These are phyloP conservation scores for Empis stercorea DNA, from an alignment of 2,888 invertebrate species.

Conservation along the genomic window DNA sequence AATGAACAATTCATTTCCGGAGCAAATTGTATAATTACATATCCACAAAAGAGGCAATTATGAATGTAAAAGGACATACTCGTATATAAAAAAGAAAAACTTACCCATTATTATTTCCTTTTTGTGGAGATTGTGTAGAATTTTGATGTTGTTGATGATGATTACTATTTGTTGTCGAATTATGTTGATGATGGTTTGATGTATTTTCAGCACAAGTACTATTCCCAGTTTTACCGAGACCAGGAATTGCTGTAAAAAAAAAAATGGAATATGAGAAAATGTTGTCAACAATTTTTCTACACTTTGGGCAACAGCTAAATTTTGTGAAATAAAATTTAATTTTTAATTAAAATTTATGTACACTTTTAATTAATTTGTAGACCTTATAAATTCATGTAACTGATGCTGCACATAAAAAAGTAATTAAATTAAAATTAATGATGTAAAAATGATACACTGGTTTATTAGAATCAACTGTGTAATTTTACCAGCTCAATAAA, in stretches of 20 bases:
- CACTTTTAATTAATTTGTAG: too few species aligned
- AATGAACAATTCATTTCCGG: neutral
- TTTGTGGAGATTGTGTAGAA: neutral
- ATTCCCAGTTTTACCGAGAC: slow-evolving; percentile 45
- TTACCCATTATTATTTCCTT: slow-evolving; percentile 10
- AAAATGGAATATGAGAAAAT: too few species aligned
- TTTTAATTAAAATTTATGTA: too few species aligned
- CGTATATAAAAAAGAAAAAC: neutral
- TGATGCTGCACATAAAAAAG: neutral
- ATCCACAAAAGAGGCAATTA: neutral
- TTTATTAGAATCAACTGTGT: too few species aligned
- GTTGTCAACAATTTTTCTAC: too few species aligned
- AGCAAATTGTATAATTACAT: too few species aligned
- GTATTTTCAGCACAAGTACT: neutral
- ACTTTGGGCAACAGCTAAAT: too few species aligned
- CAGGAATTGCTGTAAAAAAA: slow-evolving; percentile 36
- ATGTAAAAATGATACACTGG: too few species aligned
- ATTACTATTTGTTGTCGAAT: slow-evolving; percentile 6
- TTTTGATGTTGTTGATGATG: neutral
- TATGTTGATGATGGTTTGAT: neutral
- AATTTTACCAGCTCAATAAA: too few species aligned
- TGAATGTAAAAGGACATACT: neutral
- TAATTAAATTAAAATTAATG: too few species aligned
- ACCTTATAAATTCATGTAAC: too few species aligned
- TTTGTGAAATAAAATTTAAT: too few species aligned